phyloP scores from a whole-genome alignment of 2,113 vertebrate species.

The Psilopsiagon aymara region DNA sequence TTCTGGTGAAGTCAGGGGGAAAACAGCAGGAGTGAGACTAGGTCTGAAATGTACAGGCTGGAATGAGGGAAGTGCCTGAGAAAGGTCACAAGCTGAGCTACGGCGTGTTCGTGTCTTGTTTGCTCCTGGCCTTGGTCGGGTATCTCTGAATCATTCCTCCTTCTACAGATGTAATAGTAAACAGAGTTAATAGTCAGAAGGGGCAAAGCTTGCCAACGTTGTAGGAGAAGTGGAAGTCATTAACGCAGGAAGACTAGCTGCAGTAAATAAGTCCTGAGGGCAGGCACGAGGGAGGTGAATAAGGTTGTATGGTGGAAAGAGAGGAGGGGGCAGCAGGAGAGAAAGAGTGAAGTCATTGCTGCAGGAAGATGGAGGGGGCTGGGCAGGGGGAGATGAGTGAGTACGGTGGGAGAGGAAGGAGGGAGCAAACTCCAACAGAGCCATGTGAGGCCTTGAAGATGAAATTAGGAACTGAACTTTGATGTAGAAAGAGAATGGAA shows the following conservation, averaged over 20 bases:
- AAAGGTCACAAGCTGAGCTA: conserved; percentile 20
- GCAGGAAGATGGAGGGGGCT: neutral
- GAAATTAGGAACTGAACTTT: conserved; percentile 49
- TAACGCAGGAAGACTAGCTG: neutral
- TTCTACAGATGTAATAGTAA: conserved; percentile 40
- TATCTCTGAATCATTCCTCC: conserved; percentile 40
- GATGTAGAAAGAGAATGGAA: conserved; percentile 51
- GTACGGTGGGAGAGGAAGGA: neutral
- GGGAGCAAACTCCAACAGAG: neutral
- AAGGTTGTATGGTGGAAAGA: neutral
- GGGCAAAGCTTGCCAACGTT: conserved; percentile 45
- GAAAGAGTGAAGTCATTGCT: neutral
- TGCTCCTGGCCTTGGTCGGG: neutral
- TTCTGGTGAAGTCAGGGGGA: neutral
- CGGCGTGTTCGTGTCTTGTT: neutral
- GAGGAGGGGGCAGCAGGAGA: neutral
- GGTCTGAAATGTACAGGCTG: neutral
- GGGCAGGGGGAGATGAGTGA: neutral
- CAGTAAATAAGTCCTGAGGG: conserved; percentile 36
- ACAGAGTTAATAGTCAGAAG: conserved; percentile 54
- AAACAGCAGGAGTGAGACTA: neutral
- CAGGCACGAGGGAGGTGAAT: neutral
- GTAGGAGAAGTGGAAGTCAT: conserved; percentile 26
- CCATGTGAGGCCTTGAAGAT: conserved; percentile 25
- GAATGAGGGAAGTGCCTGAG: neutral